A percentile compares a stretch with the other conserved stretches of the same genome.
Evolutionary conservation across 2,888 invertebrate species (phyloP).

Genomic region (Brachycybe producta): DNA sequence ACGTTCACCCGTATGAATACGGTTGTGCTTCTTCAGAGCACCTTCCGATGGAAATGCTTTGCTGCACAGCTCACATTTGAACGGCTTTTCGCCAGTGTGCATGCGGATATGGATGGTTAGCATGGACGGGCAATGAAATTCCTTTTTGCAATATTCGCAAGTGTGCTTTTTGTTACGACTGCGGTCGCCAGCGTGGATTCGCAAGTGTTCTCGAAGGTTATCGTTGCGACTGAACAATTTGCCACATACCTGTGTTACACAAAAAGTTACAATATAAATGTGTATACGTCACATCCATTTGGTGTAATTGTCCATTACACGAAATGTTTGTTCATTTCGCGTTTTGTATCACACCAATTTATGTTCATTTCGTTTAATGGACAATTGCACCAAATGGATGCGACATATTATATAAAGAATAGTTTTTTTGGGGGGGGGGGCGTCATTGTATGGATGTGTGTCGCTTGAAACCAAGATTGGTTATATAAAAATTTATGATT

Average conservation of each 20-base stretch:
- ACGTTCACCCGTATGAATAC: constrained; percentile 47
- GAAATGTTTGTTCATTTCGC: too few species aligned
- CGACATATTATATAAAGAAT: too few species aligned
- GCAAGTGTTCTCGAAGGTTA: constrained; percentile 55
- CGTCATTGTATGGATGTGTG: too few species aligned
- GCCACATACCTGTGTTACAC: constrained; percentile 44
- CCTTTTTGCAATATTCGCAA: constrained; percentile 51
- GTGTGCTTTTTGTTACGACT: constrained; percentile 34
- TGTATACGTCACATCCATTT: too few species aligned
- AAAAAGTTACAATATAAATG: too few species aligned
- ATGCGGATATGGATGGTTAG: constrained; percentile 49
- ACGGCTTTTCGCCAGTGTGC: constrained; percentile 48
- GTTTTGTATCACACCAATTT: too few species aligned
- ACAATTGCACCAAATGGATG: too few species aligned
- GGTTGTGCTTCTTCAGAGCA: constrained; percentile 46
- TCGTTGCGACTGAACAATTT: constrained; percentile 55
- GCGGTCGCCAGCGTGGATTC: constrained; percentile 45
- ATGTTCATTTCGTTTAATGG: too few species aligned
- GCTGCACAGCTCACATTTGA: constrained; percentile 43
- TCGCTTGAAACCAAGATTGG: too few species aligned
- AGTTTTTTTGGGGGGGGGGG: too few species aligned
- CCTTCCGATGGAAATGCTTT: constrained; percentile 49
- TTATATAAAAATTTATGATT: too few species aligned
- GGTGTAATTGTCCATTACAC: too few species aligned
- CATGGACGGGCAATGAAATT: constrained; percentile 47